These are phyloP conservation scores for Leptinotarsa juncta DNA, from an alignment of 2,888 invertebrate genomes.

Conservation along the genomic window DNA sequence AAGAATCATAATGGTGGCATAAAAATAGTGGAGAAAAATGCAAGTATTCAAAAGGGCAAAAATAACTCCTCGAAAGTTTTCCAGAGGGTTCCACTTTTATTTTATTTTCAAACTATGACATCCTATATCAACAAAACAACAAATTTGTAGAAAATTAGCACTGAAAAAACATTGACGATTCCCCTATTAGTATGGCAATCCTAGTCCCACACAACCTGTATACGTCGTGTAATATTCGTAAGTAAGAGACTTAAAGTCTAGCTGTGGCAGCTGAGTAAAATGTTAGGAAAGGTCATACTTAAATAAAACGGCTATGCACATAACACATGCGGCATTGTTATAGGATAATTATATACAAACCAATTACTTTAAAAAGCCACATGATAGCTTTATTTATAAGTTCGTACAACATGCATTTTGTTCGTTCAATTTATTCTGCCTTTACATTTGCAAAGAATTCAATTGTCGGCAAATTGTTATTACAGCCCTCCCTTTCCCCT, in stretches of 20 bases:
- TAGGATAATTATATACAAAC: constrained; percentile 46
- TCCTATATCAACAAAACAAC: too few relatives aligned
- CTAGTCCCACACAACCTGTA: neutral
- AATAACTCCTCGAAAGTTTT: too few relatives aligned
- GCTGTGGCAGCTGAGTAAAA: constrained; percentile 49
- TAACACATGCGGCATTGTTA: constrained; percentile 49
- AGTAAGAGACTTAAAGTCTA: constrained; percentile 55
- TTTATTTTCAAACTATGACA: too few relatives aligned
- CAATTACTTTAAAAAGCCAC: constrained; percentile 46
- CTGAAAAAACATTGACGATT: too few relatives aligned
- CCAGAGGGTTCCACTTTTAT: too few relatives aligned
- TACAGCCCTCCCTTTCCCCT: constrained; percentile 23
- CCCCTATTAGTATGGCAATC: too few relatives aligned
- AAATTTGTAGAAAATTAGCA: too few relatives aligned
- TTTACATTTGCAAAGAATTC: constrained; percentile 35
- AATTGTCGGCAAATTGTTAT: constrained; percentile 31
- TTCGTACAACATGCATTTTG: constrained; percentile 26
- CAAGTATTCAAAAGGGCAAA: too few relatives aligned
- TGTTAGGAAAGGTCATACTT: constrained; percentile 60
- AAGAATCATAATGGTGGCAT: too few relatives aligned
- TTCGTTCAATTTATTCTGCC: constrained; percentile 35
- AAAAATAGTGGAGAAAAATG: too few relatives aligned
- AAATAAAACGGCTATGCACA: constrained; percentile 54
- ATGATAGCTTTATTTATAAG: constrained; percentile 40
- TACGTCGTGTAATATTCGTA: constrained; percentile 4